Percentiles rank a stretch among this genome's conserved stretches.
Evolutionary conservation across 1,140 invertebrate species (phyloP).

Genomic region (Hyposmocoma kahamanoa): DNA sequence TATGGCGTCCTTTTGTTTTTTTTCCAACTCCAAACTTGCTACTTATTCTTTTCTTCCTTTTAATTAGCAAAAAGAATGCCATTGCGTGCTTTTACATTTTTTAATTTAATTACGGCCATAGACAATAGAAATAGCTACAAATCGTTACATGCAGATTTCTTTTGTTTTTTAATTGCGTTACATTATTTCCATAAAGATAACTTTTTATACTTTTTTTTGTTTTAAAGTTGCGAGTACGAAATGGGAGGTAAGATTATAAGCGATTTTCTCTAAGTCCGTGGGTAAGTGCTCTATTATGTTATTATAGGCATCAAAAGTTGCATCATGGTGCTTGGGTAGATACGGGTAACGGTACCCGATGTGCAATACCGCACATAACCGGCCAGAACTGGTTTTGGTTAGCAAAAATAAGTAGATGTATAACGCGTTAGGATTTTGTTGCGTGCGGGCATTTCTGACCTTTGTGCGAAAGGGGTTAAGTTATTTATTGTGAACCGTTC

Average conservation of each 20-base stretch:
- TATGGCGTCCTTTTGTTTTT: constrained; percentile 31
- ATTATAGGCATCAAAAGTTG: constrained; percentile 60
- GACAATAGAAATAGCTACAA: constrained; percentile 59
- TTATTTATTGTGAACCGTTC: too few relatives aligned
- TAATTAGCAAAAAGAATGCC: constrained; percentile 63
- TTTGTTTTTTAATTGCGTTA: too few relatives aligned
- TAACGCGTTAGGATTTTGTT: constrained; percentile 34
- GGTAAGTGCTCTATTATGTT: constrained; percentile 53
- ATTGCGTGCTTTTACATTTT: constrained; percentile 68
- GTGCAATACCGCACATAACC: constrained; percentile 39
- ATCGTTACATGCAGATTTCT: constrained; percentile 52
- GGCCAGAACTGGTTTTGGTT: constrained; percentile 40
- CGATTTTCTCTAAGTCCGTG: constrained; percentile 14
- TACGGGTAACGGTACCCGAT: constrained; percentile 39
- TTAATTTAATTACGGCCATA: constrained; percentile 63
- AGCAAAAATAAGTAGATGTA: constrained; percentile 48
- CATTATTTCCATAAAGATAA: too few relatives aligned
- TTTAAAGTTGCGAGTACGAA: constrained; percentile 11
- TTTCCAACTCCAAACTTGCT: constrained; percentile 61
- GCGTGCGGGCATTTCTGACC: constrained; percentile 49
- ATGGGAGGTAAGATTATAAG: constrained; percentile 8
- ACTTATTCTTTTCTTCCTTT: constrained; percentile 61
- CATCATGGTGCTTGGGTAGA: constrained; percentile 37
- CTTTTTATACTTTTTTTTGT: constrained; percentile 17
- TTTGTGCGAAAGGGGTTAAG: constrained; percentile 14